phyloP scores from a whole-genome alignment of 1,140 invertebrate genomes.

The Calycopis cecrops region DNA sequence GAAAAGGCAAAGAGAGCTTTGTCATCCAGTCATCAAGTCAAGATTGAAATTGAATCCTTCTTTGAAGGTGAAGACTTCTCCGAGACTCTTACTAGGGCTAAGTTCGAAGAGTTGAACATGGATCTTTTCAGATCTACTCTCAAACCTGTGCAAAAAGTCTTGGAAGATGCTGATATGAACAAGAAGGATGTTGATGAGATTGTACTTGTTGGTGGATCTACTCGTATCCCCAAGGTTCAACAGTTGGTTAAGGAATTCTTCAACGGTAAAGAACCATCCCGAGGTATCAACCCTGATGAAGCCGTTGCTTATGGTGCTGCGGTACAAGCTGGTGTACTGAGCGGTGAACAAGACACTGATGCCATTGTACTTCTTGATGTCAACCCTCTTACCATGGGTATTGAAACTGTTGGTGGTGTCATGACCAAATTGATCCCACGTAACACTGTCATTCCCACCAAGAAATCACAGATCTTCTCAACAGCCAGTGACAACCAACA shows the following conservation, averaged over 20 bases:
- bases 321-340: conserved; percentile 96
- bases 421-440: conserved; percentile 99
- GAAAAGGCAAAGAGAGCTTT: conserved; percentile 98
- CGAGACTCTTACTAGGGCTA: conserved; percentile 98
- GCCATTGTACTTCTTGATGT: conserved; percentile 98
- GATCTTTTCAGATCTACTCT: conserved; percentile 98
- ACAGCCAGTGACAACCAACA: conserved; percentile 99
- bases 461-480: conserved; percentile 99
- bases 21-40: conserved; percentile 95
- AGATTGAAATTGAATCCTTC: conserved; percentile 99
- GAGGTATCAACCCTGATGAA: conserved; percentile 99
- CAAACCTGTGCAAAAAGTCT: conserved; percentile 97
- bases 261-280: conserved; percentile 96
- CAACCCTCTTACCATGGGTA: conserved; percentile 98
- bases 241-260: conserved; percentile 99
- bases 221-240: conserved; percentile 99
- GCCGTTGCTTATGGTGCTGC: conserved; percentile 99
- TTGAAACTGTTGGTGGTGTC: conserved; percentile 99
- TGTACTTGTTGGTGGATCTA: conserved; percentile 98
- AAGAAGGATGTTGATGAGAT: conserved; percentile 99
- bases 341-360: conserved; percentile 93
- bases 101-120: conserved; percentile 99
- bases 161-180: conserved; percentile 99
- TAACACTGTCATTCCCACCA: conserved; percentile 99
- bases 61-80: conserved; percentile 99